Base-by-base conservation (phyloP, 1,140 invertebrate species). In the Episyrphus balteatus region DNA sequence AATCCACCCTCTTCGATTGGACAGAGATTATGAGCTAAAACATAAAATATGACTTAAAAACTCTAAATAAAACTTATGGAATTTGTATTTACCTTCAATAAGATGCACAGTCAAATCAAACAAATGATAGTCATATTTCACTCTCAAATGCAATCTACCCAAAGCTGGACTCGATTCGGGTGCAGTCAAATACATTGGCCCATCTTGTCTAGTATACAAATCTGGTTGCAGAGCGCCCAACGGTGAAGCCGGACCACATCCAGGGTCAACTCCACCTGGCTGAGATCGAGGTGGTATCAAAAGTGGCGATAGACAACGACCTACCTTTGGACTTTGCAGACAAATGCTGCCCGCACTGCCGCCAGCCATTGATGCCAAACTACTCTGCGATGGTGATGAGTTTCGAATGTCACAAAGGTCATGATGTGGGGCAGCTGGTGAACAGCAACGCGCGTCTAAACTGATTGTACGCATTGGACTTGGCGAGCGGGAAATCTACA, bases 101-200 rank as follows among this genome's bases (percentile, higher is more conserved):
- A 93, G 68, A 69, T 91, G 86, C 18, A 92, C 84, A 49, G 87
- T 80, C 38, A 93, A 72, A 68, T 93, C 89, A 17, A 87, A 91
- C 55, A 85, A 78, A 63, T 91, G 82, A 58, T 91, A 90, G 68
- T 93, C 88, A 56, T 92, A 93, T 54, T 85, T 88, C 7, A 92
- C 72, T n/a, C 86, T 73, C 51, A 91, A 75, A 62, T 92, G 88
- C 48, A 93, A 74, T 37, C 85, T 73, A 19, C 88, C 88, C 9
- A 89, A 72, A 42, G 78, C 78, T 46, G 62, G 57, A 50, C 63
- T 59, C 12, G 73, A 71, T 13, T 75, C 72, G 17, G 75, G 73
- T 30, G 77, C 70, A 41, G 75, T 78, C 36, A 87, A 74, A 56
- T 85, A 82, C 0, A 88, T 67, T 1, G 84, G 84, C 12, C 81